phyloP scores from a whole-genome alignment of 2,888 invertebrate genomes.

The Helleia helle region DNA sequence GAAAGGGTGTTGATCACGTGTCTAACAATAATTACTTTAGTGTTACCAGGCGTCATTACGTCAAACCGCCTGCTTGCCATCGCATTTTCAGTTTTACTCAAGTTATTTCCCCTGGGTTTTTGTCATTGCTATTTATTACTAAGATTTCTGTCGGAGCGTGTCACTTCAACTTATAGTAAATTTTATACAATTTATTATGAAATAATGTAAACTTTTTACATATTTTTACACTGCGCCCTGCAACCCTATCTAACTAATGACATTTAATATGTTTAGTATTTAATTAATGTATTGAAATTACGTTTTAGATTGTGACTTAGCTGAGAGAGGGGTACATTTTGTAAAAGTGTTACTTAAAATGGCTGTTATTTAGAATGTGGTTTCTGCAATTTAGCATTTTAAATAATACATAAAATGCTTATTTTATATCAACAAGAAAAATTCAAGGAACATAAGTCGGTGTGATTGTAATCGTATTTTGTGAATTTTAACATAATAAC shows the following conservation, averaged over 20 bases:
- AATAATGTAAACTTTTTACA: constrained; percentile 6
- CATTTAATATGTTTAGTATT: no score
- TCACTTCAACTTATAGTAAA: constrained; percentile 25
- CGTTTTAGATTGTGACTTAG: no score
- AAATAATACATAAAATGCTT: no score
- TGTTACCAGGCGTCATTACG: constrained; percentile 31
- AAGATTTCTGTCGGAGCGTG: constrained; percentile 36
- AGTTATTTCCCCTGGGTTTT: constrained; percentile 36
- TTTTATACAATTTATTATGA: constrained; percentile 14
- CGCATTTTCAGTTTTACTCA: constrained; percentile 34
- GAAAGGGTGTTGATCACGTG: constrained; percentile 35
- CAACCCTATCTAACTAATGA: neutral
- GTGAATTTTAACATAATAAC: no score
- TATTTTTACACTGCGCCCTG: neutral
- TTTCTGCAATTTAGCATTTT: no score
- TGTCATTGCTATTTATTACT: constrained; percentile 39
- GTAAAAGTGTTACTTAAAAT: no score
- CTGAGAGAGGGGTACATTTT: no score
- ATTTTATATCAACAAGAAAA: no score
- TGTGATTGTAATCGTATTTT: no score
- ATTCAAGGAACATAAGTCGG: no score
- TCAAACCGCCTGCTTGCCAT: constrained; percentile 32
- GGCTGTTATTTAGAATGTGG: no score
- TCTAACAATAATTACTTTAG: constrained; percentile 60
- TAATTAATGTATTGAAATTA: neutral